These are phyloP conservation scores for Trichonephila clavipes DNA, from an alignment of 1,140 invertebrate genomes.

Conservation along the genomic window DNA sequence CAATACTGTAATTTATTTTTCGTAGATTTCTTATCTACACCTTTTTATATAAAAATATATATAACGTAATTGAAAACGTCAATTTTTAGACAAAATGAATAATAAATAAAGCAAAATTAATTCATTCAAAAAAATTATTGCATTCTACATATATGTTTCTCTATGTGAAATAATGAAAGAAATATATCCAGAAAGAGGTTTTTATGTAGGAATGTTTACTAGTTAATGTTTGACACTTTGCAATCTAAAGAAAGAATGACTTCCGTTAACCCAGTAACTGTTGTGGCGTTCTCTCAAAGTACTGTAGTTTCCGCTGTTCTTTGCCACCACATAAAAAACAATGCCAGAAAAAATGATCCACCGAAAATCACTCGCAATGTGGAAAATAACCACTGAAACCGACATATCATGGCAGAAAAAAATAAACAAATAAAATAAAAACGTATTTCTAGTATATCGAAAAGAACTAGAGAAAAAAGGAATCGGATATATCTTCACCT, in stretches of 20 bases:
- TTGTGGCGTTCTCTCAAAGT: not conserved
- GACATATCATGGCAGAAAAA: constrained; percentile 1
- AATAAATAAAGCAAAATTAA: not conserved
- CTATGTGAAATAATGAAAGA: not conserved
- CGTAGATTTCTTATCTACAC: too few relatives aligned
- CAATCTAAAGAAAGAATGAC: not conserved
- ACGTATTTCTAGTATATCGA: not conserved
- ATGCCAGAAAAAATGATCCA: constrained; percentile 20
- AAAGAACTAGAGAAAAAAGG: not conserved
- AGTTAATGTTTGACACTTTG: not conserved
- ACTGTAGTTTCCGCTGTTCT: not conserved
- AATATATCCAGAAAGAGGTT: not conserved
- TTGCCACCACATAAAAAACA: constrained; percentile 10
- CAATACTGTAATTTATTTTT: too few relatives aligned
- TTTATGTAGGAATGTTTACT: not conserved
- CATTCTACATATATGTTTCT: not conserved
- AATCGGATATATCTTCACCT: constrained; percentile 48
- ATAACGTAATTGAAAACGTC: not conserved
- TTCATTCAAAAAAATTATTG: not conserved
- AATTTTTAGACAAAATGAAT: not conserved
- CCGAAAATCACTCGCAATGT: constrained; percentile 27
- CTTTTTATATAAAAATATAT: too few relatives aligned
- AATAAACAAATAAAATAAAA: constrained; percentile 14
- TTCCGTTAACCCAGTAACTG: constrained; percentile 17
- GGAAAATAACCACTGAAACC: constrained; percentile 47